Percentiles rank a stretch among this genome's conserved stretches.
phyloP scores from a whole-genome alignment of 1,140 invertebrate genomes.

The Meloidogyne exigua region DNA sequence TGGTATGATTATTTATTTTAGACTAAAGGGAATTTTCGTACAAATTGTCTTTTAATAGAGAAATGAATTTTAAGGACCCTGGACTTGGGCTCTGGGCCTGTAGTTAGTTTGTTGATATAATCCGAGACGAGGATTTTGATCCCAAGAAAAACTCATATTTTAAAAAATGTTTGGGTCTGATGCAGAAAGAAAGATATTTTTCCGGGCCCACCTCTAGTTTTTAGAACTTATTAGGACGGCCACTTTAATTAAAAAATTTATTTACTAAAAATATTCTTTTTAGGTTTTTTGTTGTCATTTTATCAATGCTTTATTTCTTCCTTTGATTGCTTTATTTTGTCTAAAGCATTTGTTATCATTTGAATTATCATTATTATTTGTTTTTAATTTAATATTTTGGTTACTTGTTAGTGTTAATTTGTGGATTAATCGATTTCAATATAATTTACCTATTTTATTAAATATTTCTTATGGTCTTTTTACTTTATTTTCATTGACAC shows the following conservation, averaged over 20 bases:
- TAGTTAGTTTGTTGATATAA: no score
- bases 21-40: no score
- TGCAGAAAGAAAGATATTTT: no score
- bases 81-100: background rate
- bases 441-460: constrained; percentile 29
- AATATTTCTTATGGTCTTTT: constrained; percentile 28
- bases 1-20: background rate
- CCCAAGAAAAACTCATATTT: no score
- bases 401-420: background rate
- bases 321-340: background rate
- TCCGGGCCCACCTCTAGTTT: no score
- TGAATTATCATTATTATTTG: background rate
- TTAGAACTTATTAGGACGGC: no score
- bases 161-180: background rate
- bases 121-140: no score
- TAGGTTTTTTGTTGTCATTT: background rate
- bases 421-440: constrained; percentile 29
- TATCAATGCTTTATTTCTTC: background rate
- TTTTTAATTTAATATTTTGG: constrained; percentile 28
- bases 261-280: background rate
- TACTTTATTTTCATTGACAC: constrained; percentile 17
- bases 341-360: background rate
- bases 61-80: background rate
- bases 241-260: background rate
- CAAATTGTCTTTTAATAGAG: background rate